phyloP scores from a whole-genome alignment of 2,113 vertebrate genomes.

The Aleadryas rufinucha region DNA sequence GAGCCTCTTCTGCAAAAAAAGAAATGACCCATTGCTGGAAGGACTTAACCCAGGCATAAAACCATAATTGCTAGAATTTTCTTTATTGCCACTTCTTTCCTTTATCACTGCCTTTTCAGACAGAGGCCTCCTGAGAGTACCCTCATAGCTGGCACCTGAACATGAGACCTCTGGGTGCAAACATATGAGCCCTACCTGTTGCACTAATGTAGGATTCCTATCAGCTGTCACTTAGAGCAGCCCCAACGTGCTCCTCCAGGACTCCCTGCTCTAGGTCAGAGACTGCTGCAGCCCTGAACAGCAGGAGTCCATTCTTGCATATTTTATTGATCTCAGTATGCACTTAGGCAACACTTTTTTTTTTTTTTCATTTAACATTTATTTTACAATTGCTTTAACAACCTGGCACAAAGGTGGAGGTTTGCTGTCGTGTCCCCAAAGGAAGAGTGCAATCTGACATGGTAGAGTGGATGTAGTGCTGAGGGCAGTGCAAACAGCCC shows the following conservation, averaged over 20 bases:
- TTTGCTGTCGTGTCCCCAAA: neutral
- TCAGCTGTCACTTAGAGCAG: neutral
- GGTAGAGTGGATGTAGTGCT: neutral
- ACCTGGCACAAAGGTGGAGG: neutral
- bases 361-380: neutral
- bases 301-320: neutral
- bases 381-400: neutral
- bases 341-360: neutral
- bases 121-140: neutral
- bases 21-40: neutral
- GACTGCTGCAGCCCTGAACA: neutral
- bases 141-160: neutral
- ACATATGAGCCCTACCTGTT: neutral
- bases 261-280: neutral
- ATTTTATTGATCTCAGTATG: neutral
- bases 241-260: rapidly evolving
- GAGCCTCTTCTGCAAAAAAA: neutral
- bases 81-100: neutral
- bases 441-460: neutral
- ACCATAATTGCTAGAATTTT: neutral
- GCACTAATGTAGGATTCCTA: neutral
- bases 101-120: neutral
- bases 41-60: neutral
- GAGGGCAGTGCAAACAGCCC: neutral
- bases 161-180: neutral